Evolutionary conservation across 2,888 invertebrate genomes (phyloP), one percentile per base, ranked within the genome.

Genomic region (Gastrophysa polygoni): DNA sequence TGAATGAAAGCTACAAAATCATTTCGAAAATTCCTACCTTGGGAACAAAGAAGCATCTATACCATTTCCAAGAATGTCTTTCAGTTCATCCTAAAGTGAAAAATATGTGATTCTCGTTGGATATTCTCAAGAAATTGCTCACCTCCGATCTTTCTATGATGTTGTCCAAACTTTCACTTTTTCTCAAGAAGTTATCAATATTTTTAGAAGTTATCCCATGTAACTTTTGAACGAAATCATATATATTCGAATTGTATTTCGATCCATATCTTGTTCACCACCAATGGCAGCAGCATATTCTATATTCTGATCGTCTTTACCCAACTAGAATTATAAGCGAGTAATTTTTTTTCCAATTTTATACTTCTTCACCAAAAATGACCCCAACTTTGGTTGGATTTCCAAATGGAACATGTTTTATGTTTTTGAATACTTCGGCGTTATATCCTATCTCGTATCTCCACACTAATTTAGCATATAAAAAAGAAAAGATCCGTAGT

Each of bases 121-220:
- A 16, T 11, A 46, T 46, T 46, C 18, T 46, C 4, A n/a, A 4
- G 2, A 11, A 60, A 57, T 56, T 21, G 8, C 24, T 46, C 24
- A 76, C 77, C 70, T 77, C 75, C 20, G 70, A 66, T 52, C 71
- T 72, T 55, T 70, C 67, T 14, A 73, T 38, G 46, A 71, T 67
- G 20, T 63, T 59, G 50, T 71, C 69, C 66, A 83, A 63, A 88
- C 80, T 64, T 84, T 84, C 47, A 87, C 82, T 44, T 91, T 89
- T 88, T 70, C 91, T 90, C 83, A 98, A 85, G 58, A 98, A 82
- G 11, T 84, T 77, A 57, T 89, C 85, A 4, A 95, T 87, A 81
- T 97, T 98, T 80, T 93, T 95, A 0, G 93, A 89, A 66, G 89
- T 91, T 4, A 97, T 87, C 7, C 97, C 97, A 0, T 97, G 96